Conservation (phyloP, 1,140 invertebrate genomes). For the Apolygus lucorum region DNA sequence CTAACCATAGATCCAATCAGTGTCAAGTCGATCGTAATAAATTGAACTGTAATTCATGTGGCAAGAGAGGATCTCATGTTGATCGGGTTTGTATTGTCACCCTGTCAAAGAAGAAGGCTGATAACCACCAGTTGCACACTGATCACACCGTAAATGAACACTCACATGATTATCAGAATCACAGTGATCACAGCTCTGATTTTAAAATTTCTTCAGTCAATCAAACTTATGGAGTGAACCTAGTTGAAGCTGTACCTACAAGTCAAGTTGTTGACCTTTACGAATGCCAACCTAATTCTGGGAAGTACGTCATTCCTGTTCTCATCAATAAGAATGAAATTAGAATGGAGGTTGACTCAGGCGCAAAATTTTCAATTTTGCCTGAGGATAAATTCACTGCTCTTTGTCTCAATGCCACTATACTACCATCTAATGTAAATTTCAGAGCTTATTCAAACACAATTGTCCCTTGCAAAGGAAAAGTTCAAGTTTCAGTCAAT, state of each 20-base stretch:
- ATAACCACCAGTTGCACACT: neutral
- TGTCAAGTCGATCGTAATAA: constrained; percentile 2
- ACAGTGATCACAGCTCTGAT: neutral
- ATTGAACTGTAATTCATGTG: constrained; percentile 10
- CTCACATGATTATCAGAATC: neutral
- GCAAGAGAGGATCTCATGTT: constrained; percentile 2
- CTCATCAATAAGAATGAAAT: constrained; percentile 4
- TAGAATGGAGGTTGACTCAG: constrained; percentile 7
- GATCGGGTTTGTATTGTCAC: constrained; percentile 5
- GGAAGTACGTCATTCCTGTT: neutral
- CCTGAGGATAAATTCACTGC: constrained; percentile 13
- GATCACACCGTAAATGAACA: neutral
- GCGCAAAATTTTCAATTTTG: constrained; percentile 3
- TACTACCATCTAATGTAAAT: neutral
- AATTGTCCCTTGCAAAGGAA: constrained; percentile 8
- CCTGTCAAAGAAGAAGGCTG: constrained; percentile 8
- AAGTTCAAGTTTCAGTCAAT: constrained; percentile 8
- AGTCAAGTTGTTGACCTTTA: constrained; percentile 5
- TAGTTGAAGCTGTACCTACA: neutral
- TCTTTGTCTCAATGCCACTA: neutral
- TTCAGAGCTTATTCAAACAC: constrained; percentile 9
- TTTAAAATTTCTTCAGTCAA: neutral
- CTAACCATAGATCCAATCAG: constrained; percentile 7
- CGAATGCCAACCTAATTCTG: constrained; percentile 9
- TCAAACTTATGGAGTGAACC: neutral